phyloP scores from a whole-genome alignment of 2,113 vertebrate genomes.

The Pachycephala philippinensis region DNA sequence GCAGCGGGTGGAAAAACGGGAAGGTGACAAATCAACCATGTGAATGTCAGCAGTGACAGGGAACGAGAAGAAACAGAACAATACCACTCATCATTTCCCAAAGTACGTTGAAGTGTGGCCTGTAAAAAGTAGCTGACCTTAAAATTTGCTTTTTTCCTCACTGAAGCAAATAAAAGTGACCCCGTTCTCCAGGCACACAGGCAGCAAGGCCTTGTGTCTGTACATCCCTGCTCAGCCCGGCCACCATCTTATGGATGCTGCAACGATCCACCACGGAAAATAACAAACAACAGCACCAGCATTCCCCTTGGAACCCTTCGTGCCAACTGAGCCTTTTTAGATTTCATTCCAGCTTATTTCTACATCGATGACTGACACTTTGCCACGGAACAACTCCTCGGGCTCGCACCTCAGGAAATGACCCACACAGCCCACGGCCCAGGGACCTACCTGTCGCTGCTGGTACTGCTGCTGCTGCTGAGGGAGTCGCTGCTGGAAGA shows the following conservation, averaged over 20 bases:
- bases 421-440: fast-evolving
- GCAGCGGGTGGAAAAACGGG: not conserved
- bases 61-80: not conserved
- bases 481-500: slow-evolving; percentile 97
- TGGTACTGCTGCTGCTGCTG: slow-evolving; percentile 98
- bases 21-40: not conserved
- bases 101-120: not conserved
- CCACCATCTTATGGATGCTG: fast-evolving
- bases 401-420: fast-evolving
- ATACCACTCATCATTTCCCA: not conserved
- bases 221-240: not conserved
- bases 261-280: not conserved
- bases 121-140: not conserved
- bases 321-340: not conserved
- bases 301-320: fast-evolving
- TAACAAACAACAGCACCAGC: fast-evolving
- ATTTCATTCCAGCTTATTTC: not conserved
- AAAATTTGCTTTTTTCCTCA: not conserved
- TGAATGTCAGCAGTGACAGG: fast-evolving
- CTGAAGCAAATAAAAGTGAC: not conserved
- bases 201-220: not conserved
- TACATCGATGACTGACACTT: fast-evolving
- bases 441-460: slow-evolving; percentile 91
- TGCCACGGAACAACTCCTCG: fast-evolving
- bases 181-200: not conserved